Base-by-base conservation (phyloP, 2,888 invertebrate species). In the Pheosia gnoma region DNA sequence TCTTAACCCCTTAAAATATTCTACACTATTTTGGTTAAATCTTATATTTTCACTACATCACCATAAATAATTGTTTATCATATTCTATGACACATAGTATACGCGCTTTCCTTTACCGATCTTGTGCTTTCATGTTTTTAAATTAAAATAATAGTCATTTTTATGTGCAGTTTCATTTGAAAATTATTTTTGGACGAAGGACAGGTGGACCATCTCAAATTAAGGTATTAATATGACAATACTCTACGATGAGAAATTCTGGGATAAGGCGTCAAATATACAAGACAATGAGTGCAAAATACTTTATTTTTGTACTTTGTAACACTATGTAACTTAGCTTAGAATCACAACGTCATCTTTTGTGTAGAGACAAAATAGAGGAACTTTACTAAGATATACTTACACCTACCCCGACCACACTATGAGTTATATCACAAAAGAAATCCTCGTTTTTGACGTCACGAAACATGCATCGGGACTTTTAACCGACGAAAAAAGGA, bases 221-320 rank as follows among this genome's bases (percentile, higher is more conserved):
- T 25, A 25, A 25, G 25, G 25, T 25, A 25, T 25, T 25, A 25
- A 25, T 25, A 25, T 25, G 25, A 25, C 25, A 25, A 25, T 25
- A 25, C 25, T 25, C 2, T 25, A 25, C 25, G 25, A 25, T 25
- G 41, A 41, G 6, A 41, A 41, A 41, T 0, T 41, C 5, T 7
- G 6, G 8, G 8, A n/a, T 47, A n/a, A 47, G n/a, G 9, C 11
- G n/a, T 9, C 0, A n/a, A 47, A 5, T 11, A 61, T 43, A 53
- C n/a, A 52, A 49, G 4, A 51, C 43, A 3, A 60, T 57, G 63
- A 72, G 83, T 88, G 85, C 84, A 90, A 89, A 90, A 88, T 85
- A 87, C 80, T 86, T 86, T 84, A 78, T 70, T 84, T 79, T 87
- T 86, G 84, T 89, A 88, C 86, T 87, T 79, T 66, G 77, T 83